A percentile compares a stretch with the other conserved stretches of the same genome.
Evolutionary conservation across 2,888 invertebrate species (phyloP).

Genomic region (Capitulum mitella): DNA sequence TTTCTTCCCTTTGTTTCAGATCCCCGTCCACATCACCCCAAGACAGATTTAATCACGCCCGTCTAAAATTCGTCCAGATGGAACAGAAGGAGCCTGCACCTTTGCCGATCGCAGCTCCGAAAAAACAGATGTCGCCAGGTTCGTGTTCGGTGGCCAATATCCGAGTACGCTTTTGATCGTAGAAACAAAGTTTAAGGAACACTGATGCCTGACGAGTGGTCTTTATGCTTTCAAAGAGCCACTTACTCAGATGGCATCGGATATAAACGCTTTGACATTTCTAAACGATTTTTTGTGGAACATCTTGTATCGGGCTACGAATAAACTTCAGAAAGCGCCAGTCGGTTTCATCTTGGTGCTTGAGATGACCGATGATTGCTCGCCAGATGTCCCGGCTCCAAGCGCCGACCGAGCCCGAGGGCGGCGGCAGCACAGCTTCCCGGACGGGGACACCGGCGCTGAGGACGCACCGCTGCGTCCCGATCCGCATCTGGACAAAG

Average conservation of each 20-base stretch:
- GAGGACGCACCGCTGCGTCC: neutral
- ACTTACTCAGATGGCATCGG: neutral
- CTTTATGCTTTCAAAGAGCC: neutral
- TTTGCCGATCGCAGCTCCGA: neutral
- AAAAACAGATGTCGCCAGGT: neutral
- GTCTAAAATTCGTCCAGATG: conserved; percentile 14
- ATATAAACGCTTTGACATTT: neutral
- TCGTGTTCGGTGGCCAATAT: no score
- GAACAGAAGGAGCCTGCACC: neutral
- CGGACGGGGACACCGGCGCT: neutral
- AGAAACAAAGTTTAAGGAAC: no score
- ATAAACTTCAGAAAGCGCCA: no score
- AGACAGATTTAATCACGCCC: neutral
- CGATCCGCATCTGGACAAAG: neutral
- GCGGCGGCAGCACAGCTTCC: neutral
- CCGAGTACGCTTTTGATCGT: no score
- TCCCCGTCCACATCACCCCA: neutral
- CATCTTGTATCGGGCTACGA: no score
- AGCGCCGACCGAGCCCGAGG: neutral
- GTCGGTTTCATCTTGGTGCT: neutral
- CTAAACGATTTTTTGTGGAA: no score
- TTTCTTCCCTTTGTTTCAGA: neutral
- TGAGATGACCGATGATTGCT: neutral
- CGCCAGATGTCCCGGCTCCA: neutral
- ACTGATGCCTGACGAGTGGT: no score